Evolutionary conservation across 2,888 invertebrate species (phyloP).

Genomic region (Galerucella nymphaeae): DNA sequence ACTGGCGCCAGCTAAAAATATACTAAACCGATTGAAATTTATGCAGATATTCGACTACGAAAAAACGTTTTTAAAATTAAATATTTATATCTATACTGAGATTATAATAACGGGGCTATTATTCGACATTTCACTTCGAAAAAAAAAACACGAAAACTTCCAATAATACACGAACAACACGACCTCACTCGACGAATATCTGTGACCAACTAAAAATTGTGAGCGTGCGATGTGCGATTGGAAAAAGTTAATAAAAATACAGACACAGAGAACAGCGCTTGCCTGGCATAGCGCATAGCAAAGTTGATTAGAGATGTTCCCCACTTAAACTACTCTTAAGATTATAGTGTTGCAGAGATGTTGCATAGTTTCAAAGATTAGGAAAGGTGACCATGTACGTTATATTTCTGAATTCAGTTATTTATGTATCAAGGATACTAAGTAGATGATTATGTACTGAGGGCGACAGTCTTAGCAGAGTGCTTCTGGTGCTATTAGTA

Average conservation of each 20-base stretch:
- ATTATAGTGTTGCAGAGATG: slow-evolving; percentile 19
- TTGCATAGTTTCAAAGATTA: slow-evolving; percentile 16
- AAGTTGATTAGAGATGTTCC: slow-evolving; percentile 28
- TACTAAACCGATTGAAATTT: neutral
- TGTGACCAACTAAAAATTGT: neutral
- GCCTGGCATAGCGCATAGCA: neutral
- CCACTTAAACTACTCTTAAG: slow-evolving; percentile 28
- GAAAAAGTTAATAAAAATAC: slow-evolving; percentile 1
- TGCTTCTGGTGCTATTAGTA: too few species aligned
- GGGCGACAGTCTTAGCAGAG: too few species aligned
- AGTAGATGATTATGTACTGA: too few species aligned
- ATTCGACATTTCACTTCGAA: neutral
- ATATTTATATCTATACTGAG: neutral
- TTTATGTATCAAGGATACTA: too few species aligned
- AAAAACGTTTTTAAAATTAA: neutral
- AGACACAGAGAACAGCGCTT: neutral
- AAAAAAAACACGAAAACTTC: neutral
- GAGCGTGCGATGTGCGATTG: neutral
- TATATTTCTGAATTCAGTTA: neutral
- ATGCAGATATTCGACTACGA: neutral
- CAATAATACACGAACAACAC: neutral
- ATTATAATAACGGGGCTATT: neutral
- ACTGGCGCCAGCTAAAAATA: neutral
- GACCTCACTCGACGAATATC: neutral
- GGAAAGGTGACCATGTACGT: slow-evolving; percentile 19